These are phyloP conservation scores for Cheilosia scutellata DNA, from an alignment of 2,888 invertebrate species.

Conservation along the genomic window DNA sequence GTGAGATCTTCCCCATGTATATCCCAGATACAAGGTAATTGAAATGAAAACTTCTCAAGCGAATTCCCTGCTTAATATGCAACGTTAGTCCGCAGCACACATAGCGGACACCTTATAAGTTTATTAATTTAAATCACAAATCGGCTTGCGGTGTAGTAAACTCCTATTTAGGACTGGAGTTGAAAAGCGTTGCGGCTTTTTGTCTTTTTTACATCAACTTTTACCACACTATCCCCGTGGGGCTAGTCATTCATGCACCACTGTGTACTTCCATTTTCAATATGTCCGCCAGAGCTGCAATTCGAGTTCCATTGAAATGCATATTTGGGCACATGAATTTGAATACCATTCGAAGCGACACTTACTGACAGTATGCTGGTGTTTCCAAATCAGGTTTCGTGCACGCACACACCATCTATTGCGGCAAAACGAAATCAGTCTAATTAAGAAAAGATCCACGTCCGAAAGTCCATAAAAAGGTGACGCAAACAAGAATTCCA, in stretches of 20 bases:
- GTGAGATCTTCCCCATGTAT: conserved; percentile 13
- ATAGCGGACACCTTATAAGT: conserved; percentile 65
- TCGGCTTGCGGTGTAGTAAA: conserved; percentile 28
- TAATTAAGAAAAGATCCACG: conserved; percentile 71
- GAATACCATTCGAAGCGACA: conserved; percentile 69
- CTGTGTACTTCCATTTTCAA: conserved; percentile 59
- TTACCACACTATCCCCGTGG: conserved; percentile 37
- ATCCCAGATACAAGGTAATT: background rate
- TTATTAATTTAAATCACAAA: conserved; percentile 73
- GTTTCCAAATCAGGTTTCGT: conserved; percentile 50
- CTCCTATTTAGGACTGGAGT: conserved; percentile 52
- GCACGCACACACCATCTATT: conserved; percentile 16
- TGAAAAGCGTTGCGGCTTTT: conserved; percentile 38
- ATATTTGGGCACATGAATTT: conserved; percentile 74
- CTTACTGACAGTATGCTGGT: conserved; percentile 41
- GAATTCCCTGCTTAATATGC: conserved; percentile 57
- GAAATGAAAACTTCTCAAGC: conserved; percentile 37
- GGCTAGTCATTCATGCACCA: conserved; percentile 62
- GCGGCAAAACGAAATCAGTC: conserved; percentile 24
- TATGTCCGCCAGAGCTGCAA: conserved; percentile 48
- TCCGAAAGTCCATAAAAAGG: conserved; percentile 54
- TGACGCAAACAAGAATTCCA: conserved; percentile 58
- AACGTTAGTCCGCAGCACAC: conserved; percentile 37
- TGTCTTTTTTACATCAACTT: conserved; percentile 49
- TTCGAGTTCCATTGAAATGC: conserved; percentile 63